These are phyloP conservation scores for Macrochelys suwanniensis DNA, from an alignment of 2,797 vertebrate genomes.

Conservation along the genomic window DNA sequence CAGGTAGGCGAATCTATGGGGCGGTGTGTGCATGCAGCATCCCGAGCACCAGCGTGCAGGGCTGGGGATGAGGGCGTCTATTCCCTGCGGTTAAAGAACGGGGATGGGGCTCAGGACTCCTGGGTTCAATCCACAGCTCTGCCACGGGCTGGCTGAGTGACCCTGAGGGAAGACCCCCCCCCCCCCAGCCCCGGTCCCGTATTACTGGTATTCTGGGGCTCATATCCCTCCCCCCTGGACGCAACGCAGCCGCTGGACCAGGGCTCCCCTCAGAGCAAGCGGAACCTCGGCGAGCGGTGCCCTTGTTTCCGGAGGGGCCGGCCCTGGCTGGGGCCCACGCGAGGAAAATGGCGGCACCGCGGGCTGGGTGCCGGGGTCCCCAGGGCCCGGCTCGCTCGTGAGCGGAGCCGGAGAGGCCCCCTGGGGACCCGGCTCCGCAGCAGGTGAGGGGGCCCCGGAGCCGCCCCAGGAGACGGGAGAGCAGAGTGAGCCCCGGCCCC, in stretches of 20 bases:
- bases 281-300: not conserved
- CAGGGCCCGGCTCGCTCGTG: not conserved
- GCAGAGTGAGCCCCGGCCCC: not conserved
- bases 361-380: not conserved
- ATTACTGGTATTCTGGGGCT: too few relatives aligned
- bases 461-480: not conserved
- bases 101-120: accelerated
- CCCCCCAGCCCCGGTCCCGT: too few relatives aligned
- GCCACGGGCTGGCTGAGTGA: not conserved
- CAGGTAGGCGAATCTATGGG: too few relatives aligned
- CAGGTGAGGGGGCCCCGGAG: not conserved
- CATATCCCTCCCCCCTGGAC: too few relatives aligned
- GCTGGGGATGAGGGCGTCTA: too few relatives aligned
- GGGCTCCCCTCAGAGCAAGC: not conserved
- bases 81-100: not conserved
- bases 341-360: conserved; percentile 43
- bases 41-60: too few relatives aligned
- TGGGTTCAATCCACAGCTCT: accelerated
- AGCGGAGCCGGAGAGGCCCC: not conserved
- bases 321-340: not conserved
- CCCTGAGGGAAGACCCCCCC: accelerated
- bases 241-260: not conserved
- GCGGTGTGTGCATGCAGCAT: not conserved
- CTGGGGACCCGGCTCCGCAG: not conserved
- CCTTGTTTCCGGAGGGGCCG: conserved; percentile 26